Evolutionary conservation across 2,113 vertebrate genomes (phyloP), one percentile per base, ranked within the genome.

Genomic region (Tapirus terrestris): DNA sequence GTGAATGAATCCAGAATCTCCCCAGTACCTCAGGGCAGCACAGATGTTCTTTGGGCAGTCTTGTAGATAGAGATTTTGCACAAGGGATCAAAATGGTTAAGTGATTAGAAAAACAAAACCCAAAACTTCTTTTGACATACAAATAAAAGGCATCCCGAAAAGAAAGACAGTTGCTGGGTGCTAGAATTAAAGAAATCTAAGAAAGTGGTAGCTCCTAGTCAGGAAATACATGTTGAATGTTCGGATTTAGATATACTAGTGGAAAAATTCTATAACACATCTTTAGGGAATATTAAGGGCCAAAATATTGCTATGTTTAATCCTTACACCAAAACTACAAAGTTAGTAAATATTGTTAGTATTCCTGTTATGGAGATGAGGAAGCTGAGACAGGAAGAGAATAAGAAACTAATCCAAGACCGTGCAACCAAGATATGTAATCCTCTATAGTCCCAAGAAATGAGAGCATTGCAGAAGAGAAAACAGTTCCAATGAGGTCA

Each of bases 81-180:
- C 51, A 76, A 93, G 9, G 8, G n/a, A 75, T 56, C 65, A 85
- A 68, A 76, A 95, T 51, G 33, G 92, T 72, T 89, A 81, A 76
- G 53, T 76, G 23, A 93, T 80, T 81, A 86, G 67, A 85, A 85
- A 76, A 85, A 91, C 31, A 94, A 89, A 82, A 84, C 48, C 36
- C 65, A 72, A 70, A 77, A 33, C 36, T 27, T n/a, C 33, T 86
- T 94, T 70, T 76, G 16, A 89, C 81, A 45, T 61, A 61, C 12
- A 56, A 92, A 76, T 82, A 82, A 89, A 94, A 94, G 53, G 53
- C 21, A 61, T 76, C 31, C 51, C 48, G 20, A 68, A 88, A 81
- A 94, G 45, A 79, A 95, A 92, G 91, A 25, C 61, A 92, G 81
- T 11, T 56, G 36, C 53, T 67, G 36, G 67, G 67, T n/a, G 36